Evolutionary conservation across 2,888 invertebrate genomes (phyloP).

Genomic region (Leptarthrus brevirostris): DNA sequence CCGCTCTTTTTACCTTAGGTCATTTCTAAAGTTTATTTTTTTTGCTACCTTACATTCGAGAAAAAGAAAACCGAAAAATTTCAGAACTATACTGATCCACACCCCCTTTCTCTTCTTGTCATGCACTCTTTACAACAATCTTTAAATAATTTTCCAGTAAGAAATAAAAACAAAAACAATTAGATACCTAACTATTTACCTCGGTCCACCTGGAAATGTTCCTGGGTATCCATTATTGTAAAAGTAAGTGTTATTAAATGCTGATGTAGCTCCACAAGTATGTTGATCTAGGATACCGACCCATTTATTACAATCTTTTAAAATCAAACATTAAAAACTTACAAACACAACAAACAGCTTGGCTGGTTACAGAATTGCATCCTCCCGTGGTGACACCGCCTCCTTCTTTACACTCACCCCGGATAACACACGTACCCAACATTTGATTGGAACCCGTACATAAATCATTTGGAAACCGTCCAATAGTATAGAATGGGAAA

Average conservation of each 20-base stretch:
- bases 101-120: too few species aligned
- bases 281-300: conserved; percentile 72
- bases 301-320: conserved; percentile 16
- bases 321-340: conserved; percentile 61
- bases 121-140: too few species aligned
- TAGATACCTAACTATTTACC: conserved; percentile 52
- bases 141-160: too few species aligned
- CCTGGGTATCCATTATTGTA: conserved; percentile 81
- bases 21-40: too few species aligned
- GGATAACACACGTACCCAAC: conserved; percentile 82
- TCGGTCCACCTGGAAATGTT: conserved; percentile 74
- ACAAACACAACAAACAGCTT: conserved; percentile 88
- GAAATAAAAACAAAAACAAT: too few species aligned
- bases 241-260: conserved; percentile 86
- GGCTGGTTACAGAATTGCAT: conserved; percentile 74
- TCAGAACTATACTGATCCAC: too few species aligned
- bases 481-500: conserved; percentile 79
- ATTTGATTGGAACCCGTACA: conserved; percentile 76
- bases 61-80: too few species aligned
- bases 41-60: too few species aligned
- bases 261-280: conserved; percentile 77
- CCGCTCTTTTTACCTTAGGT: too few species aligned
- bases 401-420: conserved; percentile 77
- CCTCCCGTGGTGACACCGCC: conserved; percentile 79
- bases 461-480: conserved; percentile 80